Base-by-base conservation (phyloP, 30 jellyfish, hydroid and myxozoan species). In the Aurelia coerulea region DNA sequence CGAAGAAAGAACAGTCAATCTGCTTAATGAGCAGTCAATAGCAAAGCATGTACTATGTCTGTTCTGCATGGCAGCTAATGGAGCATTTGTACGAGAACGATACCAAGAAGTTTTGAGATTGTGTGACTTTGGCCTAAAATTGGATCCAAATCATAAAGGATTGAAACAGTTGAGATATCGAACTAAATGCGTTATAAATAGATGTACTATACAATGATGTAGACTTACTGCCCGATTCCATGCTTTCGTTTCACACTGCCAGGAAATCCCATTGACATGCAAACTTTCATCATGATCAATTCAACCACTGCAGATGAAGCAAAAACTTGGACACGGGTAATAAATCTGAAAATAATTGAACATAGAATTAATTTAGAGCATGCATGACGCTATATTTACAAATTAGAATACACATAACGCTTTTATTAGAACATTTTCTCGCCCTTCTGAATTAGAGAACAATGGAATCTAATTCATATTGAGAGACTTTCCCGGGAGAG, bases 81-180 rank as follows among this genome's bases (percentile, higher is more conserved):
- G 90, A 5, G 88, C 88, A 41, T 73, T 85, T 42, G 90, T 84
- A 32, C 53, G 87, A 19, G 98, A 85, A 19, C 82, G 86, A 49
- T 73, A 58, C 64, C 63, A 69, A 71, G 93, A 79, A 62, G 96
- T 80, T 12, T 56, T 85, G 41, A 82, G 85, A 62, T 53, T 74
- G 58, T 91, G 98, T 59, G 92, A 91, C 39, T 83, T 78, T 19
- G 98, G 98, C 29, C 65, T 91, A 74, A 91, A 91, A 62, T 74
- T 91, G 69, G 94, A 85, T 50, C 88, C 90, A 32, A 79, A 85
- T 67, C 95, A 91, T 51, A 91, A 91, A 67, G 88, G 88, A n/a
- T 65, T 91, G 37, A 91, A 86, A 68, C 98, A 91, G 76, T 67
- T 91, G 62, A 63, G 92, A 65, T 86, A 90, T 59, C 69, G 83